These are phyloP conservation scores for Leptestheria dahalacensis DNA, from an alignment of 1,140 invertebrate genomes.

Conservation along the genomic window DNA sequence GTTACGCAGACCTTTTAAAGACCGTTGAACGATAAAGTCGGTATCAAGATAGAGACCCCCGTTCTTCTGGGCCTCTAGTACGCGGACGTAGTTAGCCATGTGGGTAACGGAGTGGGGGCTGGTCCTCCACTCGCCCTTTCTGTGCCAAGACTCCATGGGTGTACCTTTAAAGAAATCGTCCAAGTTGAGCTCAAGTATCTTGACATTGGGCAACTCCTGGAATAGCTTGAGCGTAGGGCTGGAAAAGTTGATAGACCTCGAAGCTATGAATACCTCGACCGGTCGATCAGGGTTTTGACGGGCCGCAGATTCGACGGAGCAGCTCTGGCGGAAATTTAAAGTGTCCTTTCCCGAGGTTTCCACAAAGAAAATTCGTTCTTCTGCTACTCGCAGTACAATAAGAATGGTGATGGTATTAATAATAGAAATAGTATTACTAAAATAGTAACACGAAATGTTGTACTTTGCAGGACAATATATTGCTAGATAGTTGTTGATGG, in stretches of 20 bases:
- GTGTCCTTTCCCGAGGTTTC: neutral
- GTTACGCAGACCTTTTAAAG: conserved; percentile 39
- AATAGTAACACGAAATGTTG: too few relatives aligned
- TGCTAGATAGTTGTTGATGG: too few relatives aligned
- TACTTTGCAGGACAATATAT: too few relatives aligned
- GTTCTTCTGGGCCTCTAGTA: conserved; percentile 53
- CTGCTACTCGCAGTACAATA: too few relatives aligned
- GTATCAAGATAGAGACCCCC: too few relatives aligned
- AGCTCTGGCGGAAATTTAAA: conserved; percentile 1
- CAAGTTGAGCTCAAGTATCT: conserved; percentile 37
- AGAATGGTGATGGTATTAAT: too few relatives aligned
- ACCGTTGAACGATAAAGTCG: conserved; percentile 59
- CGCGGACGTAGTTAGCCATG: conserved; percentile 51
- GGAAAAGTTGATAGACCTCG: neutral
- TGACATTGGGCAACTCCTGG: conserved; percentile 44
- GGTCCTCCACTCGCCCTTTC: conserved; percentile 33
- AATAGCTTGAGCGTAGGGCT: too few relatives aligned
- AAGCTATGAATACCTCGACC: neutral
- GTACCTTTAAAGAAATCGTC: conserved; percentile 40
- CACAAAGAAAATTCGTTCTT: conserved; percentile 5
- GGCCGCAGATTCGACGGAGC: conserved; percentile 11
- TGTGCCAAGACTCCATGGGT: conserved; percentile 42
- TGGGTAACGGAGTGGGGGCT: conserved; percentile 39
- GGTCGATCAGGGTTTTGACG: neutral
- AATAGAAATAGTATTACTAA: too few relatives aligned